Base-by-base conservation (phyloP, 2,113 vertebrate genomes). In the Pao palembangensis region DNA sequence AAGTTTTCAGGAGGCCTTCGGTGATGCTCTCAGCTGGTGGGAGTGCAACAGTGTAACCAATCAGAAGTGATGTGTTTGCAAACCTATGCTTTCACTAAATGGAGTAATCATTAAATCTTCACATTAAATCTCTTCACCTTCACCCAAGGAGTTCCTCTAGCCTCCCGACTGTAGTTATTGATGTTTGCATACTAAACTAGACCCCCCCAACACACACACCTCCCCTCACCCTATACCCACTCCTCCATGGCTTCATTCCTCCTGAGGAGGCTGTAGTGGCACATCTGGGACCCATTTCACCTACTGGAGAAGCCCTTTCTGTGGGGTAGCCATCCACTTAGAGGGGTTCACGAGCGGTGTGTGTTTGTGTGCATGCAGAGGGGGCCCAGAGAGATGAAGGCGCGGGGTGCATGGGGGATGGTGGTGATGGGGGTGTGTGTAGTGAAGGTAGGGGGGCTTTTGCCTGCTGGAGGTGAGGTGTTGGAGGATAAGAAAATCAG, bases 201-300 rank as follows among this genome's bases (percentile, higher is more conserved):
- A 6, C 28, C 28, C 28, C 28, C 28, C 28, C 28, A 63, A 18
- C 65, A 13, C 53, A 14, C 58, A 42, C 31, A 16, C 14, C 41
- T 31, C 43, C 17, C 55, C 25, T 44, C 51, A 18, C 55, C 42
- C 43, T 49, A 53, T 69, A 73, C 67, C 79, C 81, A 84, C 79
- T 71, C 73, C 48, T 71, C 76, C 72, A 65, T 44, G 34, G 75
- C 84, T 81, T 87, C 82, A 83, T 84, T 74, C 79, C 83, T 84
- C 79, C 80, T 17, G 65, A 80, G 84, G 82, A 82, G 87, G 75
- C 73, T 60, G 44, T 73, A 78, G 85, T 83, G 84, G 82, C 85
- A 88, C 88, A 91, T 91, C 88, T 89, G 90, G 90, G 85, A 90
- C 79, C 86, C 76, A 91, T 91, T 91, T 90, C 85, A n/a, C 88